Conservation (phyloP, 2,113 vertebrate species). For the cattle (Bos taurus) region ARS-UCD2.0 NC_037354.1:13357001-13357500, state of each 20-base stretch:
- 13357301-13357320: not conserved
- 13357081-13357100: conserved; percentile 22
- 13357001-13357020: not conserved
- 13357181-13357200: conserved; percentile 50
- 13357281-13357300: not conserved
- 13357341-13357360: not conserved
- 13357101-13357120: conserved; percentile 38
- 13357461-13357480: not conserved
- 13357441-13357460: not conserved
- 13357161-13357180: conserved; percentile 41
- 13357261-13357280: not conserved
- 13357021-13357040: not conserved
- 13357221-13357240: conserved; percentile 21
- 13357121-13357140: conserved; percentile 51
- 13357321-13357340: not conserved
- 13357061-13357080: not conserved
- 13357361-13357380: not conserved
- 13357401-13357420: not conserved
- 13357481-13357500: not conserved
- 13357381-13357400: not conserved
- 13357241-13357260: not conserved
- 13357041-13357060: not conserved
- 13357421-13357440: not conserved
- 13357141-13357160: conserved; percentile 47
- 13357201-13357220: conserved; percentile 19